phyloP scores from a whole-genome alignment of 2,888 invertebrate genomes.

The Cerceris ruficornis region DNA sequence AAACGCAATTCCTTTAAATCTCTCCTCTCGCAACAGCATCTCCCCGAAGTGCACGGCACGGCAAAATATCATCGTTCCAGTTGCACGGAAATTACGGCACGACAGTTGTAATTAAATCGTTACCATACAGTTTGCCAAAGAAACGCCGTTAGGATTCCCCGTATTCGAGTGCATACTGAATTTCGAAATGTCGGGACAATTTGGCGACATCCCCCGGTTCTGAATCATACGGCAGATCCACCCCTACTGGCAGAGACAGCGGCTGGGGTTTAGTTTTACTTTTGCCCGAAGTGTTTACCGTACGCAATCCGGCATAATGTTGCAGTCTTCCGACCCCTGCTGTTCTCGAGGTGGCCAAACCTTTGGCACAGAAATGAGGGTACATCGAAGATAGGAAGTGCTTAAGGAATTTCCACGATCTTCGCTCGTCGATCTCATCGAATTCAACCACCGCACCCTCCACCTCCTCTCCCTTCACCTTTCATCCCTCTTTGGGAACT shows the following conservation, averaged over 20 bases:
- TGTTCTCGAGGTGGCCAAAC: conserved; percentile 35
- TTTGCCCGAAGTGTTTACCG: conserved; percentile 58
- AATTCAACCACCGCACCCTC: not conserved
- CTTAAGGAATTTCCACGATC: conserved; percentile 25
- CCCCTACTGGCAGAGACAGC: conserved; percentile 29
- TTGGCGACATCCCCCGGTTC: conserved; percentile 26
- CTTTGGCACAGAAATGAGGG: conserved; percentile 46
- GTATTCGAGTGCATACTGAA: not conserved
- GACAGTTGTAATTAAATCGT: not conserved
- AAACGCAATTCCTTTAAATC: too few species aligned
- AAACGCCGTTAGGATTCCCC: not conserved
- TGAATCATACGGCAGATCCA: conserved; percentile 33
- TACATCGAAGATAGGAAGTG: conserved; percentile 32
- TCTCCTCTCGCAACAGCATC: too few species aligned
- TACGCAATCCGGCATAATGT: conserved; percentile 62
- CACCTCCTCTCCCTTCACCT: too few species aligned
- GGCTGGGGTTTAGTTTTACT: conserved; percentile 53
- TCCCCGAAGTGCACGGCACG: too few species aligned
- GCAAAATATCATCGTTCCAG: not conserved
- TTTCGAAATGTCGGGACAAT: conserved; percentile 40
- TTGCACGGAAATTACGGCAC: not conserved
- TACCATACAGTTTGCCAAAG: not conserved
- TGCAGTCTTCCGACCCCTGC: conserved; percentile 38
- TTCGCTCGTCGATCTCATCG: not conserved
- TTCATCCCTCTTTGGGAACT: too few species aligned